Base-by-base conservation (phyloP, 2,797 vertebrate genomes). In the Sebastes aleutianus region DNA sequence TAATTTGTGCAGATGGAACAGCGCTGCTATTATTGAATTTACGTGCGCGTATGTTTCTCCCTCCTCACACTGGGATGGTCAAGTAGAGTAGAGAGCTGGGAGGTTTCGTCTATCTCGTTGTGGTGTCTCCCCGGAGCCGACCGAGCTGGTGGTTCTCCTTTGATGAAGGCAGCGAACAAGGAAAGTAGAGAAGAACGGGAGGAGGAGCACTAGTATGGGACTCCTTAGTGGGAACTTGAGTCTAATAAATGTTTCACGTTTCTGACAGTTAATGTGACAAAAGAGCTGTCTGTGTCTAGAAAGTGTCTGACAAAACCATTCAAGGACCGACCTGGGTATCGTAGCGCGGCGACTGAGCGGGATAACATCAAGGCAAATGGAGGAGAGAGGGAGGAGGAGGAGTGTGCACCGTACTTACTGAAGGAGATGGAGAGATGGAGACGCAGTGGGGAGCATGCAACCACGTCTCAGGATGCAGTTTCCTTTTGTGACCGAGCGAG, bases 161-260 rank as follows among this genome's bases (percentile, higher is more conserved):
- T 92, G 87, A 91, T 90, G 83, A 89, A 88, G 80, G 87, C 72
- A 68, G 76, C 67, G 70, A 86, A 86, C 80, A 90, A 82, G 54
- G 29, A 78, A 24, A 22, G 75, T 56, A 70, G 69, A 76, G 64
- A 82, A 66, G 62, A 84, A 79, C 78, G 82, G 81, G 62, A 83
- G 82, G 88, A 87, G 89, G 81, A 83, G 79, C 68, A 72, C 64
- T 74, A 32, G 50, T 67, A 26, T 58, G 85, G 85, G 78, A 91
- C 86, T 91, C 92, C 90, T 92, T 83, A 27, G 89, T 83, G 87
- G 80, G 70, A 83, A 82, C 84, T 88, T 81, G 88, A 91, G 83
- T 85, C 80, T 77, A 85, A 92, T 91, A 89, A 91, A 91, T 91
- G 91, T 91, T 93, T 91, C 89, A 92, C 78, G 47, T 83, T 84